A percentile compares a stretch with the other conserved stretches of the same genome.
These are phyloP conservation scores for Lymantria dispar DNA, from an alignment of 2,888 invertebrate genomes.

Conservation along the genomic window DNA sequence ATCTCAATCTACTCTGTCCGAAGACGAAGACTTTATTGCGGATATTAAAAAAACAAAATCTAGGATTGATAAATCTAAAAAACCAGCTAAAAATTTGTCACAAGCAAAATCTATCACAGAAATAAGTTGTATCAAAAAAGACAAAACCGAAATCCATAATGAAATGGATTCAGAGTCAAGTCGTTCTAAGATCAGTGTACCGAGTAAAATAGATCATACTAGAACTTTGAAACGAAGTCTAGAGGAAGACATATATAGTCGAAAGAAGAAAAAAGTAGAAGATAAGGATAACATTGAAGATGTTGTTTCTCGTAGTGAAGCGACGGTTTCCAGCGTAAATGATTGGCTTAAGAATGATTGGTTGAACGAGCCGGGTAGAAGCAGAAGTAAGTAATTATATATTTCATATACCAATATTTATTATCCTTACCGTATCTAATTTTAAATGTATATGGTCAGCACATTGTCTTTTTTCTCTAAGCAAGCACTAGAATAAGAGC, in stretches of 20 bases:
- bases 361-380: conserved; percentile 29
- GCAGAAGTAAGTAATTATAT: conserved; percentile 30
- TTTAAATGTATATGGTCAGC: no score
- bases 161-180: conserved; percentile 9
- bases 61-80: neutral
- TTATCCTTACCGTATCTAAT: neutral
- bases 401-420: neutral
- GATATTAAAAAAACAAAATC: conserved; percentile 11
- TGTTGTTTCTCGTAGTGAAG: conserved; percentile 27
- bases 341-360: conserved; percentile 46
- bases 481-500: no score
- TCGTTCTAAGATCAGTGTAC: conserved; percentile 23
- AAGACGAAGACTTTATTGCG: conserved; percentile 28
- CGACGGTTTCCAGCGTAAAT: conserved; percentile 43
- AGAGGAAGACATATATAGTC: conserved; percentile 11
- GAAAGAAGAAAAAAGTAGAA: conserved; percentile 33
- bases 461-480: no score
- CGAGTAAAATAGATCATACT: conserved; percentile 9
- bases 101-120: conserved; percentile 1
- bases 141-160: neutral
- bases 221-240: conserved; percentile 27
- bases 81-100: neutral
- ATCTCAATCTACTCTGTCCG: conserved; percentile 17
- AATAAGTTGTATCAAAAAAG: neutral
- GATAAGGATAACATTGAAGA: conserved; percentile 12